Base-by-base conservation (phyloP, 2,113 vertebrate species). In the Nesogale talazaci region DNA sequence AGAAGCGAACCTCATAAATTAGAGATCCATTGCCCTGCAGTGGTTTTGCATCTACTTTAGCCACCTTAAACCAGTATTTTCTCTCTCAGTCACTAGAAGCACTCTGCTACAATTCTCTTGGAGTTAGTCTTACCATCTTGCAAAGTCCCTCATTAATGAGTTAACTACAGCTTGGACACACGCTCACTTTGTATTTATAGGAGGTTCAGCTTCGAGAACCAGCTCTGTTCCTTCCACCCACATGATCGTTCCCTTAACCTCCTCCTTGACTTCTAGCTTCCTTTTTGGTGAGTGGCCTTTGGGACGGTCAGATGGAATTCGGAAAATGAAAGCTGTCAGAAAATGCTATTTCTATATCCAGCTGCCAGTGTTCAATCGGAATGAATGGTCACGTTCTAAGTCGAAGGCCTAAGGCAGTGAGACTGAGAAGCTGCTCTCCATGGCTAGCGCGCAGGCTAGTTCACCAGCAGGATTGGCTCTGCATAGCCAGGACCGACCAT, bases 1-100 rank as follows among this genome's bases (percentile, higher is more conserved):
- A 88, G 88, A 93, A 78, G 72, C 83, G 29, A 63, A 85, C 74
- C 36, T 79, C 90, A 93, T 75, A 78, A 67, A 56, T 56, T 61
- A 29, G 2, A 65, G 34, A 63, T n/a, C 88, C 63, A 70, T 40
- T 77, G 72, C 23, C 31, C 38, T 63, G 34, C 25, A 46, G 1
- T 52, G 42, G 42, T 89, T 90, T 81, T 52, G 23, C 25, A 38
- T 84, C 52, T 56, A 80, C 65, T 34, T 90, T 52, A 59, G 72
- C 27, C 52, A 86, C 42, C 84, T 86, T 81, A 85, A 72, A 85
- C n/a, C 85, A 88, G 72, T 52, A 38, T 65, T 77, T 69, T 86
- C 69, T 61, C 20, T 82, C 85, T 91, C 36, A 29, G 11, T 94
- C 84, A 78, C 88, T 91, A 17, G 27, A 74, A 89, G 77, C 52